A percentile compares a stretch with the other conserved stretches of the same genome.
These are phyloP conservation scores for Rhinatrema bivittatum DNA, from an alignment of 2,797 vertebrate species.

Conservation along the genomic window DNA sequence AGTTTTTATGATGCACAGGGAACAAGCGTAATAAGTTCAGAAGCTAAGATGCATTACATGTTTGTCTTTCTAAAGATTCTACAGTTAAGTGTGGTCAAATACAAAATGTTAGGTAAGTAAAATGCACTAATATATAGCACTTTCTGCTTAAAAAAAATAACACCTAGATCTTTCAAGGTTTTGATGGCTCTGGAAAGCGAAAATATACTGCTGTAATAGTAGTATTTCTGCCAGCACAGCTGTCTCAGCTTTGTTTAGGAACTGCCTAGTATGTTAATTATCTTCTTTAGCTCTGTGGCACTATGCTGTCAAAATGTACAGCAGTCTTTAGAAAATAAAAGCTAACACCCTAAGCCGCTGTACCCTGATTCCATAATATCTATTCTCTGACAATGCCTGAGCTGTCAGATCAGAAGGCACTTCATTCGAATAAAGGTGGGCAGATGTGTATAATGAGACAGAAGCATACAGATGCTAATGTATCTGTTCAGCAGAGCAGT, in stretches of 20 bases:
- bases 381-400: constrained; percentile 69
- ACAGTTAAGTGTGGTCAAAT: no score
- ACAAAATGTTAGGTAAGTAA: no score
- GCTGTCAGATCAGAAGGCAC: constrained; percentile 84
- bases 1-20: no score
- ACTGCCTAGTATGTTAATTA: constrained; percentile 75
- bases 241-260: constrained; percentile 56
- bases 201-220: constrained; percentile 3
- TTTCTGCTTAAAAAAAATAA: not conserved
- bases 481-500: constrained; percentile 69
- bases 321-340: constrained; percentile 71
- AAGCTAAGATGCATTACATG: no score
- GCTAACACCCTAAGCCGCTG: constrained; percentile 52
- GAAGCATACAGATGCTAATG: constrained; percentile 95
- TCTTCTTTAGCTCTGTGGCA: constrained; percentile 68
- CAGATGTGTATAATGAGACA: constrained; percentile 99
- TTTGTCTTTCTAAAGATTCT: no score
- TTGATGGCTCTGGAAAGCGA: constrained; percentile 20
- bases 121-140: no score
- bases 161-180: not conserved
- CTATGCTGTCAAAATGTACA: constrained; percentile 76
- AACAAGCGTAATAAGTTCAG: no score
- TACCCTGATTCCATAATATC: constrained; percentile 52
- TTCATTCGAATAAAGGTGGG: constrained; percentile 87
- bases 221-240: constrained; percentile 23